Base-by-base conservation (phyloP, 2,113 vertebrate genomes). In the Isurus oxyrinchus region DNA sequence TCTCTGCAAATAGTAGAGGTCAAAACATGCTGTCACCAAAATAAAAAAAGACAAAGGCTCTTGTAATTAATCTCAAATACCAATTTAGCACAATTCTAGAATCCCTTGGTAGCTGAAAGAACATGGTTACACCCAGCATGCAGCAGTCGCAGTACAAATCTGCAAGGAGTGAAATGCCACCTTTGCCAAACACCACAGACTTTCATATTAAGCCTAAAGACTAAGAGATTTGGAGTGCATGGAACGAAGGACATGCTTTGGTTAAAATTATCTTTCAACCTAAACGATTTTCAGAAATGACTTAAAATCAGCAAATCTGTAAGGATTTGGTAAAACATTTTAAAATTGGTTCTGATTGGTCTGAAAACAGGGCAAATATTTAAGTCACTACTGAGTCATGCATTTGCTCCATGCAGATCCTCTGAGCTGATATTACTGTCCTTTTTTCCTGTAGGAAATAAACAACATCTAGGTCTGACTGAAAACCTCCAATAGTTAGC, bases 181-280 rank as follows among this genome's bases (percentile, higher is more conserved):
- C 49, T 55, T 91, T 61, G 27, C 59, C 66, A 63, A 94, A 40
- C 35, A 63, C 35, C 19, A 59, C 6, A 19, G 81, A 7, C 1
- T 23, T 84, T 84, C 16, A 7, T 19, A 49, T 21, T 84, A 84
- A 84, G 49, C 2, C 10, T 3, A 81, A 81, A 81, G 35, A 3
- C 76, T 40, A 81, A n/a, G 0, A n/a, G 8, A 81, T 81, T 81
- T 81, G 76, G 35, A 81, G 13, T 81, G n/a, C 35, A 40, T 21
- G 40, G 40, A 84, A 84, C 21, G 40, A 84, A 44, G 81, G 81
- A 84, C 16, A 44, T 44, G 81, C 40, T 84, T 84, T 40, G 90
- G 90, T 63, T 49, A 94, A 63, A 94, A 91, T 59, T 90, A 61
- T n/a, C 88, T 59, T 91, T 91, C 88, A 84, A 84, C 14, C 90